A percentile compares a stretch with the other conserved stretches of the same genome.
These are phyloP conservation scores for Pipistrellus pygmaeus DNA, from an alignment of 2,797 vertebrate species.

Conservation along the genomic window DNA sequence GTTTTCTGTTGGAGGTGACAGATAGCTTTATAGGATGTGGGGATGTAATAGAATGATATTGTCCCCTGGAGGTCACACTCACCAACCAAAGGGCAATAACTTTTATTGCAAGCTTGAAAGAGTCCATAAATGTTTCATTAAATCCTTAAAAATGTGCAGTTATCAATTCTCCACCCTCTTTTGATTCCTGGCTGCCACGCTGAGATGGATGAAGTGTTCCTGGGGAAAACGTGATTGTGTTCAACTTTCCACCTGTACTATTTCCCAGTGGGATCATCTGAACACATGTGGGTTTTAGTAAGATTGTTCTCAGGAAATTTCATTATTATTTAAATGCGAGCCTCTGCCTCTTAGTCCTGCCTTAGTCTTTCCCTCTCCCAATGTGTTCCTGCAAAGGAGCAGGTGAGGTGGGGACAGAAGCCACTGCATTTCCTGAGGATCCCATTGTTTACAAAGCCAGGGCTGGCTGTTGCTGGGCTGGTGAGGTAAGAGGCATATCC, in stretches of 20 bases:
- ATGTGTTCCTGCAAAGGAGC: slow-evolving; percentile 17
- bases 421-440: slow-evolving; percentile 16
- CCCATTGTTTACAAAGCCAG: slow-evolving; percentile 66
- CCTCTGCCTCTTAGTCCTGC: slow-evolving; percentile 51
- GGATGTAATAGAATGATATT: slow-evolving; percentile 70
- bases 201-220: slow-evolving; percentile 65
- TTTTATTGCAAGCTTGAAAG: slow-evolving; percentile 82
- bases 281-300: slow-evolving; percentile 69
- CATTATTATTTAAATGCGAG: slow-evolving; percentile 73
- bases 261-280: slow-evolving; percentile 63
- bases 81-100: slow-evolving; percentile 75
- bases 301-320: slow-evolving; percentile 66
- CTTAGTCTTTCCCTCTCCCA: slow-evolving; percentile 51
- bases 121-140: slow-evolving; percentile 85
- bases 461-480: slow-evolving; percentile 57
- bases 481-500: slow-evolving; percentile 72
- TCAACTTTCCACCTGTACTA: slow-evolving; percentile 72
- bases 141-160: slow-evolving; percentile 78
- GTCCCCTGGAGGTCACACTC: slow-evolving; percentile 67
- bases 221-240: slow-evolving; percentile 69
- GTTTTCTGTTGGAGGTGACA: slow-evolving; percentile 71
- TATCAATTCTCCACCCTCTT: slow-evolving; percentile 67
- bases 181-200: slow-evolving; percentile 51
- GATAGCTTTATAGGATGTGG: slow-evolving; percentile 74
- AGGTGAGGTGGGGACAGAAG: not conserved